phyloP scores from a whole-genome alignment of 2,113 vertebrate genomes.

The Rhombomys opimus region DNA sequence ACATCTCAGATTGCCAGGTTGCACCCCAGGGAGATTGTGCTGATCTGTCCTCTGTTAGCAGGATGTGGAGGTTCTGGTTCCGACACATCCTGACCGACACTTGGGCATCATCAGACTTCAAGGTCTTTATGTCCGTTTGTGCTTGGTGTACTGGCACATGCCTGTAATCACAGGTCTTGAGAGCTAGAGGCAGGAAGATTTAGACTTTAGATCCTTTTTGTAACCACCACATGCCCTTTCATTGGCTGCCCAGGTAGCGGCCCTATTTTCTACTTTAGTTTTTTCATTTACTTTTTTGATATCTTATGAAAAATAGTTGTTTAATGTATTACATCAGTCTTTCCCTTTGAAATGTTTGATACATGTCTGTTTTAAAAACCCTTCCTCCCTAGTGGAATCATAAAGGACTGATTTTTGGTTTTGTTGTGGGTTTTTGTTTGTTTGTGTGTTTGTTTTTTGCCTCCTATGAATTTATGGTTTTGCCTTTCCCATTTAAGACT shows the following conservation, averaged over 20 bases:
- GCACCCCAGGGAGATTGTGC: not conserved
- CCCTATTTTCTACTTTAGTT: not conserved
- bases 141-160: not conserved
- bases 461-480: slow-evolving; percentile 40
- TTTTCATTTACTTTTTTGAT: not conserved
- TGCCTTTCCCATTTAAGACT: slow-evolving; percentile 40
- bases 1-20: not conserved
- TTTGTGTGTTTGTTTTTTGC: too few relatives aligned
- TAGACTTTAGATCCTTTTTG: not conserved
- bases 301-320: not conserved
- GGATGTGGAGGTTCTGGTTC: not conserved
- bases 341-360: not conserved
- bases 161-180: not conserved
- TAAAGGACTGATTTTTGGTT: not conserved
- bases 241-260: not conserved
- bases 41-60: not conserved
- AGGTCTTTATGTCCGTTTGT: not conserved
- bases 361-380: not conserved
- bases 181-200: not conserved
- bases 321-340: not conserved
- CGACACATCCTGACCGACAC: rapidly evolving
- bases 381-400: not conserved
- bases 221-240: not conserved
- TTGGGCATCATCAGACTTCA: not conserved
- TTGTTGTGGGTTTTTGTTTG: too few relatives aligned